phyloP scores from a whole-genome alignment of 2,888 invertebrate genomes.

The Volucella zonaria region DNA sequence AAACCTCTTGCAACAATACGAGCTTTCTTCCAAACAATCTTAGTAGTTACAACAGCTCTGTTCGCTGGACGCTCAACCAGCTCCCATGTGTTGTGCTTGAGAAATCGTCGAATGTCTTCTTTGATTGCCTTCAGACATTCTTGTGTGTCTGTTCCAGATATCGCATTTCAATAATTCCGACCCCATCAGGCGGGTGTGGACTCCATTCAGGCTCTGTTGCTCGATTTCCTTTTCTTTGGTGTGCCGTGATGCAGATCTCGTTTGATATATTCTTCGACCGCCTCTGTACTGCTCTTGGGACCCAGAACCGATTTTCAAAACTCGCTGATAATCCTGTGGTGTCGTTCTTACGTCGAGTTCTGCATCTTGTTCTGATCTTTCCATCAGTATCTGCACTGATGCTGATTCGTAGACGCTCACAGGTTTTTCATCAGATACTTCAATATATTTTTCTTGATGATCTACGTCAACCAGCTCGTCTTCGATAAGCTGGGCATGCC shows the following conservation, averaged over 20 bases:
- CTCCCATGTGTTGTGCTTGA: conserved; percentile 47
- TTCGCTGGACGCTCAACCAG: conserved; percentile 36
- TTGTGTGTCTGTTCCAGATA: conserved; percentile 23
- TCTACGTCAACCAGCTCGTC: conserved; percentile 17
- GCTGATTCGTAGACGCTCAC: not conserved
- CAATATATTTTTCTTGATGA: too few species aligned
- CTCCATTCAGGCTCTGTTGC: too few species aligned
- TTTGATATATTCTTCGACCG: conserved; percentile 16
- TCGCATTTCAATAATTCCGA: not conserved
- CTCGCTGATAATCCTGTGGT: too few species aligned
- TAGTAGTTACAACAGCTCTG: conserved; percentile 37
- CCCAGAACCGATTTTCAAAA: not conserved
- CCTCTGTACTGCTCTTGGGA: not conserved
- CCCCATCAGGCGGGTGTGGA: not conserved
- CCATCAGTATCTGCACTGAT: not conserved
- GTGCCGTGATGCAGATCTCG: conserved; percentile 1
- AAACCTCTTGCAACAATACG: conserved; percentile 29
- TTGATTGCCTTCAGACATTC: conserved; percentile 36
- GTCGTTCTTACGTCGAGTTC: not conserved
- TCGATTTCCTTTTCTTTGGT: not conserved
- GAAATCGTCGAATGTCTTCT: conserved; percentile 29
- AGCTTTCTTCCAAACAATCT: conserved; percentile 37
- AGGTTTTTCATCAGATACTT: too few species aligned
- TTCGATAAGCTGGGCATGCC: too few species aligned
- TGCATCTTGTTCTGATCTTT: not conserved